Evolutionary conservation across 2,888 invertebrate genomes (phyloP).

Genomic region (Campopleginae sp.): DNA sequence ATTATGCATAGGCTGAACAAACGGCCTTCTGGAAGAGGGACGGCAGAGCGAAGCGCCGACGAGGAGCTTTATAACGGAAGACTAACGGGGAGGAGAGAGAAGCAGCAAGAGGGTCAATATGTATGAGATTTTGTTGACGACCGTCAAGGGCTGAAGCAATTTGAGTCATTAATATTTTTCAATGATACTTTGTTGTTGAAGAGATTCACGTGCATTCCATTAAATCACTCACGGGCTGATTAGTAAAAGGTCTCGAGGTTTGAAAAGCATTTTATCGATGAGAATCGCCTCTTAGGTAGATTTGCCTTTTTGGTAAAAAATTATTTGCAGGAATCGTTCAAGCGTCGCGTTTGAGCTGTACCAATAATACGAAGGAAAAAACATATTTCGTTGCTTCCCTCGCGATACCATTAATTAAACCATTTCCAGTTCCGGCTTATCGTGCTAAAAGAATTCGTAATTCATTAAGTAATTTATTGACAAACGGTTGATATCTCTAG

Average conservation of each 20-base stretch:
- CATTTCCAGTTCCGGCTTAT: neutral
- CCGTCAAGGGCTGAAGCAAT: neutral
- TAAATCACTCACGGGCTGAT: neutral
- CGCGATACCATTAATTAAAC: neutral
- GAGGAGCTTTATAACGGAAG: conserved; percentile 15
- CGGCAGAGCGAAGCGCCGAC: neutral
- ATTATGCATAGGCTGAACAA: conserved; percentile 67
- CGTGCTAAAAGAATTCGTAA: neutral
- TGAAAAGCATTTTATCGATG: neutral
- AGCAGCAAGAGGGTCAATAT: neutral
- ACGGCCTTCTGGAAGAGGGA: conserved; percentile 41
- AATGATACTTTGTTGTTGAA: neutral
- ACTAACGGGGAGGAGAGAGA: neutral
- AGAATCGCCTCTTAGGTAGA: neutral
- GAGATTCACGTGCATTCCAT: neutral
- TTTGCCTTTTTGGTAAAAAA: neutral
- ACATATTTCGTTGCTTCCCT: neutral
- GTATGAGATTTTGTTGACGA: conserved; percentile 7
- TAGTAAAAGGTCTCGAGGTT: neutral
- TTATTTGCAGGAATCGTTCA: neutral
- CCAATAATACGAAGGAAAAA: neutral
- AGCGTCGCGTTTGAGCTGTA: no score
- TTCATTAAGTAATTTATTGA: conserved; percentile 15
- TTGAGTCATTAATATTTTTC: neutral
- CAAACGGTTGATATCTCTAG: conserved; percentile 4